A percentile compares a stretch with the other conserved stretches of the same genome.
These are phyloP conservation scores for Drosophila sproati DNA, from an alignment of 1,140 invertebrate species.

Conservation along the genomic window DNA sequence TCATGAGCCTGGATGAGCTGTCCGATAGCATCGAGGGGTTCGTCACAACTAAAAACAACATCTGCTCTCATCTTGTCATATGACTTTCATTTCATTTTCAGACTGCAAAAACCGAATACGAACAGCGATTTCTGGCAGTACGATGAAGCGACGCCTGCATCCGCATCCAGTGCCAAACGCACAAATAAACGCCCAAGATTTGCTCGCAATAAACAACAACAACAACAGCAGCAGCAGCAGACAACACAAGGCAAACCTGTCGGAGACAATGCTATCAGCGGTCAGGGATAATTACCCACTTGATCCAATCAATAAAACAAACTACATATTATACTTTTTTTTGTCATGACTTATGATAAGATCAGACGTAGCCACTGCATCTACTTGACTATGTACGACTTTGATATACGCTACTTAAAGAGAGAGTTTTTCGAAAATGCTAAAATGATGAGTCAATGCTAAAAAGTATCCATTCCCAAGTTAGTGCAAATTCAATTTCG, in stretches of 20 bases:
- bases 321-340: background rate
- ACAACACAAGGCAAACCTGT: background rate
- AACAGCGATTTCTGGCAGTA: conserved; percentile 54
- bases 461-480: too few species aligned
- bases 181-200: conserved; percentile 42
- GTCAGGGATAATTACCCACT: conserved; percentile 11
- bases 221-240: conserved; percentile 7
- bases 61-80: background rate
- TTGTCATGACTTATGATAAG: background rate
- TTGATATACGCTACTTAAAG: background rate
- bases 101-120: conserved; percentile 61
- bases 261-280: conserved; percentile 13
- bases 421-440: too few species aligned
- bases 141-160: background rate
- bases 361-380: background rate
- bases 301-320: conserved; percentile 23
- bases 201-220: conserved; percentile 35
- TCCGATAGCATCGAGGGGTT: conserved; percentile 86
- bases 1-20: conserved; percentile 87
- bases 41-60: background rate
- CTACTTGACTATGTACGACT: background rate
- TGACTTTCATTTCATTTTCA: conserved; percentile 5
- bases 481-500: too few species aligned
- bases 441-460: too few species aligned
- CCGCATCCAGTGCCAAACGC: conserved; percentile 7